Evolutionary conservation across 2,888 invertebrate genomes (phyloP).

Genomic region (Pegoplata infirma): DNA sequence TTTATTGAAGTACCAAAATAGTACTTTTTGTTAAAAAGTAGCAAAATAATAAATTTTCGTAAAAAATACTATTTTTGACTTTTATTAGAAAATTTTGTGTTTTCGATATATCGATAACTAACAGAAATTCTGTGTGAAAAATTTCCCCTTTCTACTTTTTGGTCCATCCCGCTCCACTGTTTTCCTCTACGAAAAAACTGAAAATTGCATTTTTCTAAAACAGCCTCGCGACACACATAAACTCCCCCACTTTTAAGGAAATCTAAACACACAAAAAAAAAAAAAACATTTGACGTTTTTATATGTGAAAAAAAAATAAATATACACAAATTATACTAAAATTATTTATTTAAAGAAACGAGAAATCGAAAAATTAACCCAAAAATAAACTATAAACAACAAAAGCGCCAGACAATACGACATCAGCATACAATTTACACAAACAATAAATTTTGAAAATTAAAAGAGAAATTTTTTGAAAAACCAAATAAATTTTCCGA

Average conservation of each 20-base stretch:
- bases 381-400: conserved; percentile 58
- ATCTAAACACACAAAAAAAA: not conserved
- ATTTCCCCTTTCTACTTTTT: too few species aligned
- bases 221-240: conserved; percentile 26
- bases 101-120: too few species aligned
- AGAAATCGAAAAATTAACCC: conserved; percentile 12
- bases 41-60: too few species aligned
- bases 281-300: conserved; percentile 30
- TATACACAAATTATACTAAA: not conserved
- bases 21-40: too few species aligned
- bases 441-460: conserved; percentile 12
- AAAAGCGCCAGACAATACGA: conserved; percentile 40
- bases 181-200: too few species aligned
- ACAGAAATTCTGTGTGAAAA: too few species aligned
- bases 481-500: conserved; percentile 9
- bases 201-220: not conserved
- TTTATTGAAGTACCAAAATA: too few species aligned
- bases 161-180: conserved; percentile 21
- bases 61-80: too few species aligned
- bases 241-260: conserved; percentile 1
- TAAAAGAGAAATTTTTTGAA: not conserved
- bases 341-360: conserved; percentile 25
- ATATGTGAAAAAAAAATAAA: conserved; percentile 11
- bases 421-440: conserved; percentile 44
- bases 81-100: too few species aligned